Base-by-base conservation (phyloP, 2,888 invertebrate genomes). In the Apodemia duryi region DNA sequence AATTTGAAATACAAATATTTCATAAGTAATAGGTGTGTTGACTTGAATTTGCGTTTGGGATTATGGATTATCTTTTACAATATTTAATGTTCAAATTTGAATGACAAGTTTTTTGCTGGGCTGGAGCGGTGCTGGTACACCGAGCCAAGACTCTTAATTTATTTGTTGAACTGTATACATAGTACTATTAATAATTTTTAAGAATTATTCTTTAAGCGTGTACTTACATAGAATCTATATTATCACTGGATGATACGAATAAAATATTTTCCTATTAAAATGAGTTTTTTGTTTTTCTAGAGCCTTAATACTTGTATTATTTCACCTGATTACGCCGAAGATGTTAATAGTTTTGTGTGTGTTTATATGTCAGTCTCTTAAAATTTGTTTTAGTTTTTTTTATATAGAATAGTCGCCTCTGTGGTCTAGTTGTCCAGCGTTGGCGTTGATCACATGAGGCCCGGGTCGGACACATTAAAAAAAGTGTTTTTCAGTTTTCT, bases 161-260 rank as follows among this genome's bases (percentile, higher is more conserved):
- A 49, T 49, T 49, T 49, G 6, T n/a, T 49, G 49, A 49, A 49
- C n/a, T 49, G n/a, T 49, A 6, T n/a, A 1, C 6, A 49, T 6
- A 6, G n/a, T 49, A 49, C n/a, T 46, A 46, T 46, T 13, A 13
- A 46, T 13, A 46, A 1, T 13, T 46, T 46, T 46, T 46, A 46
- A 46, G 49, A 51, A 51, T 7, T 51, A 21, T 21, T 21, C 32
- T 32, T 4, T 57, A 35, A 60, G 57, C 35, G 35, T 60, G 32
- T 60, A 60, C 57, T 60, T 60, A 60, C n/a, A 13, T 57, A 60
- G 57, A 60, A 60, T 35, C n/a, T 60, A 60, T 32, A 60, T 54
- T 54, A 51, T 51, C 7, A 21, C 21, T 51, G 51, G 21, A 51
- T 51, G n/a, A 51, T 21, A 21, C 2, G 21, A 51, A 51, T 51